Percentiles rank a stretch among this genome's conserved stretches.
Conservation (phyloP, 2,113 vertebrate genomes). For the Pithys albifrons region DNA sequence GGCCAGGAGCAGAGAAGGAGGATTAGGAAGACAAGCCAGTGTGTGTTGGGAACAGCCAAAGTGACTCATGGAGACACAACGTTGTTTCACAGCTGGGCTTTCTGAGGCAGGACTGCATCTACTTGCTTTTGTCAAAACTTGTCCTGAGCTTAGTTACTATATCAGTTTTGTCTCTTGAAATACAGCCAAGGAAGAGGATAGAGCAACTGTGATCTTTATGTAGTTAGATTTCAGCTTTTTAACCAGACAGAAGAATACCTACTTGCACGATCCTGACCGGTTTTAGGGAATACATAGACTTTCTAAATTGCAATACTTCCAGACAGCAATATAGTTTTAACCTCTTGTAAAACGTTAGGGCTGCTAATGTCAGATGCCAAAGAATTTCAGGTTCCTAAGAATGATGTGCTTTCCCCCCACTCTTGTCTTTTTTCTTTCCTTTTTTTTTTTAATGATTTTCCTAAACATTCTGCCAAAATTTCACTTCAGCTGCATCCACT, state of each 20-base stretch:
- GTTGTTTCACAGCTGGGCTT: not conserved
- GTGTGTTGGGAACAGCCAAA: not conserved
- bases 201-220: not conserved
- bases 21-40: not conserved
- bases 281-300: not conserved
- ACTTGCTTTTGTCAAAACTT: not conserved
- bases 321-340: not conserved
- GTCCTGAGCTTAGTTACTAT: not conserved
- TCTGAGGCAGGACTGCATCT: not conserved
- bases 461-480: not conserved
- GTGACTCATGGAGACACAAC: not conserved
- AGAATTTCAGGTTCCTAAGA: not conserved
- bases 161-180: not conserved
- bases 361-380: not conserved
- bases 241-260: not conserved
- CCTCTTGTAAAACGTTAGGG: not conserved
- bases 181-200: not conserved
- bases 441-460: not conserved
- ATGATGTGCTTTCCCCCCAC: not conserved
- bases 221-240: not conserved
- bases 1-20: not conserved
- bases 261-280: not conserved
- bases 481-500: not conserved
- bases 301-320: not conserved
- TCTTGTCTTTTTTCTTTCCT: fast-evolving